Percentiles rank a stretch among this genome's conserved stretches.
phyloP scores from a whole-genome alignment of 2,797 vertebrate species.

The Picus viridis region DNA sequence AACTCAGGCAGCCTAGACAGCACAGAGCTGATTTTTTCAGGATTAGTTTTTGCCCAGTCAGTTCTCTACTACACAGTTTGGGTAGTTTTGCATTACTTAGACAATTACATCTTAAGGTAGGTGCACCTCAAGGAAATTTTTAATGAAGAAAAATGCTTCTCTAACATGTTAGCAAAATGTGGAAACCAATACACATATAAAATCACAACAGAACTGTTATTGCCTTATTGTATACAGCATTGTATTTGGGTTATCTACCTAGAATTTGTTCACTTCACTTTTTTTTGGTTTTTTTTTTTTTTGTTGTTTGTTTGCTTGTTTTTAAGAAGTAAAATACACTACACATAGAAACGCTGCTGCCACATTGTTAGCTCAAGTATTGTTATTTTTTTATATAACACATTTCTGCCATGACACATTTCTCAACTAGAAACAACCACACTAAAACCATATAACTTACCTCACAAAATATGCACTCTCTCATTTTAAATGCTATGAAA shows the following conservation, averaged over 20 bases:
- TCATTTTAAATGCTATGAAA: neutral
- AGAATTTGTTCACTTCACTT: neutral
- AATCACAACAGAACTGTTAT: neutral
- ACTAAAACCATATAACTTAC: neutral
- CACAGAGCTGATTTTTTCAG: neutral
- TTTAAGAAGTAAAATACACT: neutral
- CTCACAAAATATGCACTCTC: neutral
- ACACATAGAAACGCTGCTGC: neutral
- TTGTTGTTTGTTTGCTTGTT: neutral
- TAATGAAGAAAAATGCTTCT: neutral
- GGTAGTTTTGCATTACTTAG: neutral
- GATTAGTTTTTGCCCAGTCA: neutral
- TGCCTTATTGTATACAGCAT: neutral
- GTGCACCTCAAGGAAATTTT: neutral
- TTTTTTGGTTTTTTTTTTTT: too few relatives aligned
- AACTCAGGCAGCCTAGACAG: neutral
- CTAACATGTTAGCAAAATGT: neutral
- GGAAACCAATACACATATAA: neutral
- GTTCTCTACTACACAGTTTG: neutral
- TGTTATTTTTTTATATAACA: neutral
- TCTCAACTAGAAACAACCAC: neutral
- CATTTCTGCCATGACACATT: neutral
- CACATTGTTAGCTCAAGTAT: accelerated
- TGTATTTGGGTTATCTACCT: neutral
- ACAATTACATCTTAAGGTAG: neutral